Conservation (phyloP, 2,797 vertebrate species). For the Rhabdomys pumilio region DNA sequence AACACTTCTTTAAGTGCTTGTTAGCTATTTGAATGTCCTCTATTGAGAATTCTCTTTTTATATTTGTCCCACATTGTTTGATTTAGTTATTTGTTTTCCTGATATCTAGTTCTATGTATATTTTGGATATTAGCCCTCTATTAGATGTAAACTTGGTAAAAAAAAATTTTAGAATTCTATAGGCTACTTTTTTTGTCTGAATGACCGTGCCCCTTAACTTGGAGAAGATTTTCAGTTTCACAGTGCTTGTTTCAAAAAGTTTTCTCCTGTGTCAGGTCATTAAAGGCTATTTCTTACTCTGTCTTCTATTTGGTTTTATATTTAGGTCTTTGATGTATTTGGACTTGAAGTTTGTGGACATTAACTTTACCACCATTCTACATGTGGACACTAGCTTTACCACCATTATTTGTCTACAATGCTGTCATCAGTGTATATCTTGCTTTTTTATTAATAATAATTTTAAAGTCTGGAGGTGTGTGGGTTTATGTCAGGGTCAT, state of each 20-base stretch:
- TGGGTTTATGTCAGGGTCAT: not conserved
- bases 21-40: not conserved
- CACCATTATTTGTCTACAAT: not conserved
- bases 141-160: not conserved
- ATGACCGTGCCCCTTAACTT: not conserved
- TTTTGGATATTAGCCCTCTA: not conserved
- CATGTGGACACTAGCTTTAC: not conserved
- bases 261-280: not conserved
- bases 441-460: not conserved
- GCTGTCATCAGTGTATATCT: not conserved
- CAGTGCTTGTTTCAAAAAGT: not conserved
- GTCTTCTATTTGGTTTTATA: not conserved
- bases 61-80: not conserved
- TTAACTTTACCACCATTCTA: not conserved
- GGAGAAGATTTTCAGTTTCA: not conserved
- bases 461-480: not conserved
- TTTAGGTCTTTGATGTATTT: not conserved
- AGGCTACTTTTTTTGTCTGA: not conserved
- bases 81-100: not conserved
- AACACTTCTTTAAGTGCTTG: not conserved
- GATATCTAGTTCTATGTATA: not conserved
- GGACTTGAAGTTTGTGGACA: not conserved
- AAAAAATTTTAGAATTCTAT: not conserved
- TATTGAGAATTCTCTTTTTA: not conserved
- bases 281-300: not conserved